Conservation (phyloP, 2,888 invertebrate genomes). For the Agrochola lota region DNA sequence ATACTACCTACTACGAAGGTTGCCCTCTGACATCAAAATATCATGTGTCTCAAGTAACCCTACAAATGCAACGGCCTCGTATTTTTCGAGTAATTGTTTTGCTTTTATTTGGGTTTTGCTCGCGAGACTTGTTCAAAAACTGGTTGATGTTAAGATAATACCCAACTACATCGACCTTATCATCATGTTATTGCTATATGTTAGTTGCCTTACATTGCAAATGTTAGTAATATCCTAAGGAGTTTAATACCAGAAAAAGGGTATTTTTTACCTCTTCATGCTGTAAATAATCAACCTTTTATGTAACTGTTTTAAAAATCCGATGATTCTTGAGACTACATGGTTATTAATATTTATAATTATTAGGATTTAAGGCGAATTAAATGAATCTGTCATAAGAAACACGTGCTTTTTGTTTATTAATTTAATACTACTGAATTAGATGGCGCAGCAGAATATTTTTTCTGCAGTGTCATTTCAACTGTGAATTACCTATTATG, state of each 20-base stretch:
- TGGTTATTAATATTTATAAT: slow-evolving; percentile 3
- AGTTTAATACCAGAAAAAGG: background rate
- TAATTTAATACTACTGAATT: slow-evolving; percentile 9
- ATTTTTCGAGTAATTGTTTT: background rate
- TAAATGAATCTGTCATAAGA: background rate
- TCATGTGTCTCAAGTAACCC: background rate
- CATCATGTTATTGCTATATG: background rate
- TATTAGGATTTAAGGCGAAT: background rate
- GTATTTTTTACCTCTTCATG: background rate
- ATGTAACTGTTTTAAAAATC: background rate
- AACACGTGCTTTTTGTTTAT: slow-evolving; percentile 6
- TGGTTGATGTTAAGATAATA: slow-evolving; percentile 17
- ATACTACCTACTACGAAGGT: too few species aligned
- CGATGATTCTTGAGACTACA: background rate
- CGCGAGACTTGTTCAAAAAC: background rate
- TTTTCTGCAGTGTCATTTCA: slow-evolving; percentile 33
- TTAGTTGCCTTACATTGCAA: background rate
- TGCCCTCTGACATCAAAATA: background rate
- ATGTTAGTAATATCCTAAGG: background rate
- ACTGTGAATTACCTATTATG: slow-evolving; percentile 1
- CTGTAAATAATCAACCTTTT: background rate
- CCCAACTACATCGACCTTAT: background rate
- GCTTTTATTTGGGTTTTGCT: background rate
- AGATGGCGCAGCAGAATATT: slow-evolving; percentile 26
- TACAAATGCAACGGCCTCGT: slow-evolving; percentile 10